Base-by-base conservation (phyloP, 2,797 vertebrate genomes). In the Xenops minutus region DNA sequence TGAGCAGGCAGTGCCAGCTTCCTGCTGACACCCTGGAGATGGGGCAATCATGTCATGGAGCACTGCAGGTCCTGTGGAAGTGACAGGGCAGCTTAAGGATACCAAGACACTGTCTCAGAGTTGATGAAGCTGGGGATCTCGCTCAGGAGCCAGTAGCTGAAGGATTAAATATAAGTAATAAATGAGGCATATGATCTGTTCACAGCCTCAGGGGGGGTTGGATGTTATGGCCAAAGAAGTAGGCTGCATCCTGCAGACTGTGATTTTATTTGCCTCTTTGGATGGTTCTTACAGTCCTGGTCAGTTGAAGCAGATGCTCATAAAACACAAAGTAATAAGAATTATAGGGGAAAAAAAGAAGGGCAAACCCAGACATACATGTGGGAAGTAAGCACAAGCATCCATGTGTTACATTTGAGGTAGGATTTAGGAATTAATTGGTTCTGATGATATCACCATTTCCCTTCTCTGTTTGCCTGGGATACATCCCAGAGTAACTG, bases 301-400 rank as follows among this genome's bases (percentile, higher is more conserved):
- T 86, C 90, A 92, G 58, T 34, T 93, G 71, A 79, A 95, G 82
- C 90, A 94, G 71, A 87, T 93, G 86, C 72, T 93, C 30, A 43
- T 95, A 78, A 92, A 94, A 75, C 37, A 78, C 34, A 63, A 37
- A 80, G 54, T 74, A 83, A 23, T 68, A 77, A 88, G 58, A 93
- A 76, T 27, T 76, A 24, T 3, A 41, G 41, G 23, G 34, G 27
- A 4, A 32, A 74, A 58, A 58, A 72, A 54, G 24, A 63, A 61
- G 66, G n/a, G 15, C 23, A 80, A 88, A 92, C 32, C 18, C 48
- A 89, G 69, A 34, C 18, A 18, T 56, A 10, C 0, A 0, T 20
- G 9, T 66, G 51, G 72, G 54, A 93, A 69, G 46, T 44, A 62
- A 89, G 43, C 39, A 34, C 72, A 69, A 64, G 26, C 48, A 59